phyloP scores from a whole-genome alignment of 2,797 vertebrate genomes.

The Nyctibius grandis region DNA sequence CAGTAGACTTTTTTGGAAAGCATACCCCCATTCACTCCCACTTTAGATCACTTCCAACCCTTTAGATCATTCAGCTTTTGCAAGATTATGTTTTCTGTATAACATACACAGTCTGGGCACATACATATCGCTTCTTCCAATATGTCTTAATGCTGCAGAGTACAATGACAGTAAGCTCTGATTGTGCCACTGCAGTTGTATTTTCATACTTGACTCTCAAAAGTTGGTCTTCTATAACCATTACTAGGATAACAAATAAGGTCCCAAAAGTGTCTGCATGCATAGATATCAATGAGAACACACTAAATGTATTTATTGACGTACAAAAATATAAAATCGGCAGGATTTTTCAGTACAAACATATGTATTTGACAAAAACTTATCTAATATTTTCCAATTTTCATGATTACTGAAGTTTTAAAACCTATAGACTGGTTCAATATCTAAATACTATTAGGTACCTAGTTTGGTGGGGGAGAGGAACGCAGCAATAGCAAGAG shows the following conservation, averaged over 20 bases:
- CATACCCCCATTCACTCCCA: neutral
- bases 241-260: neutral
- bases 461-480: fast-evolving
- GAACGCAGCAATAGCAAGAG: neutral
- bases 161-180: neutral
- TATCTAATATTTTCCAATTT: neutral
- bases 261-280: neutral
- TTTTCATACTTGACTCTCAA: neutral
- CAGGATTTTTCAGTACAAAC: neutral
- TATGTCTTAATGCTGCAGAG: neutral
- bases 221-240: neutral
- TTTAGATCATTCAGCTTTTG: neutral
- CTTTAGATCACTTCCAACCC: neutral
- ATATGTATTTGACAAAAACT: neutral
- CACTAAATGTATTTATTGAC: neutral
- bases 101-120: neutral
- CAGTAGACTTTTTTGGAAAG: neutral
- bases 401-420: neutral
- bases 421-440: neutral
- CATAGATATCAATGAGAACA: neutral
- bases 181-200: neutral
- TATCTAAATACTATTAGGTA: neutral
- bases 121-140: neutral
- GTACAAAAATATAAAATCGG: neutral
- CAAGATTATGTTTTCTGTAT: neutral